Base-by-base conservation (phyloP, 1,140 invertebrate genomes). In the Amyelois transitella region DNA sequence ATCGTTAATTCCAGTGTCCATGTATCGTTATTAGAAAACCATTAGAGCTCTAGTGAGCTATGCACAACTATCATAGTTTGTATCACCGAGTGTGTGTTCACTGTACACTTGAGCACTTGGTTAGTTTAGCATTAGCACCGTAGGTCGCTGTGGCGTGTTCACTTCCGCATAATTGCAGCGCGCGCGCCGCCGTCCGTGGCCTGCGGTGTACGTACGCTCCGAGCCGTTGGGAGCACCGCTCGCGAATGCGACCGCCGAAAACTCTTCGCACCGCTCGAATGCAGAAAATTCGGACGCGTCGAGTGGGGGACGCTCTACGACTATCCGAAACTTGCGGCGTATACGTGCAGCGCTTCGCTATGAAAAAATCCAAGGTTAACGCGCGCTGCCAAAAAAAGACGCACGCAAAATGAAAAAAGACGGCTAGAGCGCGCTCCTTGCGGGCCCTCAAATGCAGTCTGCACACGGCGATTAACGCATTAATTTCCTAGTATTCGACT, bases 281-380 rank as follows among this genome's bases (percentile, higher is more conserved):
- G 84, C 84, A 87, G 81, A 87, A 87, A 86, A 87, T 87, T 87
- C 73, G 83, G 77, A 81, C 83, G 83, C 74, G 75, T 55, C 72
- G 83, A 77, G 84, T 83, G 84, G 84, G 83, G 83, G 84, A 81
- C 84, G 84, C 72, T 83, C 83, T 87, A 83, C 75, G 84, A 79
- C 81, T 87, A 87, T 83, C 75, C 83, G 73, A 85, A 83, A 81
- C 83, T 83, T 77, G 78, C 64, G 82, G 82, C 81, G 84, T 66
- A 77, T 85, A 85, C 81, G 81, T 85, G 81, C 81, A 79, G 64
- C 79, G 84, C 81, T 84, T 81, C 75, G 80, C 79, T 85, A 84
- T 85, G 81, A 87, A 87, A 87, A 87, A 87, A 77, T 77, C 74
- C 84, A 85, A 87, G 81, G 84, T 84, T 87, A 85, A 80, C 77